A percentile compares a stretch with the other conserved stretches of the same genome.
Conservation (phyloP, 2,888 invertebrate genomes). For the Lymantria monacha region DNA sequence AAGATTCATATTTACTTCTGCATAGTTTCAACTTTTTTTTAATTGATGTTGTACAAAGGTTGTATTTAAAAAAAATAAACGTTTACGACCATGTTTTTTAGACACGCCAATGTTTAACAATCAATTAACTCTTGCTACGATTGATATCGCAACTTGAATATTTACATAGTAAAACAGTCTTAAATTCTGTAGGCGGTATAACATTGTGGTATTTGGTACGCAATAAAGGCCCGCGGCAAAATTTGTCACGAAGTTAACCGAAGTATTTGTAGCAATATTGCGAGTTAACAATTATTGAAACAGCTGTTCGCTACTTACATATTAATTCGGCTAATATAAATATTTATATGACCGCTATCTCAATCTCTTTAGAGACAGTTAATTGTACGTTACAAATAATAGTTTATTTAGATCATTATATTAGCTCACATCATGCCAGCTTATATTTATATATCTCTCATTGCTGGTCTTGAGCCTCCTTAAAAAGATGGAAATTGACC, state of each 20-base stretch:
- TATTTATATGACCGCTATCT: conserved; percentile 21
- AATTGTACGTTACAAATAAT: too few relatives aligned
- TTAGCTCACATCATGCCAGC: too few relatives aligned
- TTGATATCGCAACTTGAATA: not conserved
- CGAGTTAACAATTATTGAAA: conserved; percentile 35
- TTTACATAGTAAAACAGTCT: conserved; percentile 5
- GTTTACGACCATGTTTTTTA: not conserved
- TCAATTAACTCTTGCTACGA: not conserved
- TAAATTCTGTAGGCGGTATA: conserved; percentile 15
- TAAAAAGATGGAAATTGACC: too few relatives aligned
- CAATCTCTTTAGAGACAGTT: too few relatives aligned
- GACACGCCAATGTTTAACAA: not conserved
- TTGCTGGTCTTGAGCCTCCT: too few relatives aligned
- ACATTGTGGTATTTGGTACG: conserved; percentile 20
- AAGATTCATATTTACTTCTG: too few relatives aligned
- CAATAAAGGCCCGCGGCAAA: conserved; percentile 36
- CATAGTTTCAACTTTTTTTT: too few relatives aligned
- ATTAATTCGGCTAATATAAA: conserved; percentile 17
- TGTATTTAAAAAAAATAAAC: too few relatives aligned
- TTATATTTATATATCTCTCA: too few relatives aligned
- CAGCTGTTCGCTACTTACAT: conserved; percentile 25
- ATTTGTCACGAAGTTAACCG: conserved; percentile 35
- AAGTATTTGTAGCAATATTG: conserved; percentile 33
- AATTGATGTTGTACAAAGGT: too few relatives aligned
- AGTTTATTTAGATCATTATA: too few relatives aligned